These are phyloP conservation scores for Sisor rabdophorus DNA, from an alignment of 2,113 vertebrate species.

Conservation along the genomic window DNA sequence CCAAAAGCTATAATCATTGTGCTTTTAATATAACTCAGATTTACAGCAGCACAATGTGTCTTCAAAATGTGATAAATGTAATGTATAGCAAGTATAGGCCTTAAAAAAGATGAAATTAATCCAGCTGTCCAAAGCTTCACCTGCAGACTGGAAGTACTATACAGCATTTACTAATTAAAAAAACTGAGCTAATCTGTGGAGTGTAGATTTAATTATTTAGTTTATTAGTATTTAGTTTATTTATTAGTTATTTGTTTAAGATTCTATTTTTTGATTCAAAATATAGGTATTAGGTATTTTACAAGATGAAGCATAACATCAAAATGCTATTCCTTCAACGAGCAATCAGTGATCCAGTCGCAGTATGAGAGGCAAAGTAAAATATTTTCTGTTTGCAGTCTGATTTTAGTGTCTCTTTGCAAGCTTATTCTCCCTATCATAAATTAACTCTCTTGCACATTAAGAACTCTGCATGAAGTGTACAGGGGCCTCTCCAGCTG, in stretches of 20 bases:
- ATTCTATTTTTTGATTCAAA: background rate
- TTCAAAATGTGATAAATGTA: too few relatives aligned
- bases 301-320: slow-evolving; percentile 58
- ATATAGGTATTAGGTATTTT: background rate
- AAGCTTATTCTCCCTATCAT: slow-evolving; percentile 36
- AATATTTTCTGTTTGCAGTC: background rate
- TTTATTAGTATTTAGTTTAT: background rate
- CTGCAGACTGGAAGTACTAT: slow-evolving; percentile 53
- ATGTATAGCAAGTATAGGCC: background rate
- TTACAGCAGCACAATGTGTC: too few relatives aligned
- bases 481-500: slow-evolving; percentile 39
- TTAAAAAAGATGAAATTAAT: background rate
- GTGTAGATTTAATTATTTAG: slow-evolving; percentile 58
- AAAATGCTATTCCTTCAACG: slow-evolving; percentile 7
- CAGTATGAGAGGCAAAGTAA: slow-evolving; percentile 10
- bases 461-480: slow-evolving; percentile 19
- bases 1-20: slow-evolving; percentile 15
- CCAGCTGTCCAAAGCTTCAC: background rate
- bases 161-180: slow-evolving; percentile 62
- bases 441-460: slow-evolving; percentile 35
- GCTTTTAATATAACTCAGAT: too few relatives aligned
- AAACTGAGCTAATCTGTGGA: slow-evolving; percentile 62
- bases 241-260: too few relatives aligned
- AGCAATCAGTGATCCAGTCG: background rate
- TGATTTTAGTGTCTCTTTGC: slow-evolving; percentile 14